Evolutionary conservation across 2,113 vertebrate genomes (phyloP).

Genomic region (Silurus asotus): DNA sequence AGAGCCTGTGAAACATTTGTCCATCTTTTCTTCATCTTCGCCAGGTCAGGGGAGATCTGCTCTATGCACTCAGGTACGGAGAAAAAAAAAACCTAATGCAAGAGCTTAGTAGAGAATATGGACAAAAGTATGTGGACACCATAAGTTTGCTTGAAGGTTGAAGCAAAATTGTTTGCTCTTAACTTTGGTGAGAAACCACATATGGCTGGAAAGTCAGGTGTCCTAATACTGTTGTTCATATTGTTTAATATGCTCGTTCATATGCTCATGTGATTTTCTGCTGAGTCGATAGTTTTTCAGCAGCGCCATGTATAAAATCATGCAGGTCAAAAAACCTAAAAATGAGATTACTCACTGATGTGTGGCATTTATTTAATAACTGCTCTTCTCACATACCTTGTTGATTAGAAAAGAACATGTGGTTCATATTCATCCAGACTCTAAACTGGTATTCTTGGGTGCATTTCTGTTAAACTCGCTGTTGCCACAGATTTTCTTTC

Average conservation of each 20-base stretch:
- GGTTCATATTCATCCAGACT: too few species aligned
- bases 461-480: too few species aligned
- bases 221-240: too few species aligned
- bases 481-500: too few species aligned
- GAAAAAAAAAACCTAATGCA: constrained; percentile 15
- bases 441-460: too few species aligned
- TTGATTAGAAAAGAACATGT: neutral
- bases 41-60: constrained; percentile 64
- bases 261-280: neutral
- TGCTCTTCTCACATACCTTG: neutral
- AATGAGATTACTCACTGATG: neutral
- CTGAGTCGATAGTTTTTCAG: neutral
- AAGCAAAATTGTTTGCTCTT: too few species aligned
- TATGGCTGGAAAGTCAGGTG: too few species aligned
- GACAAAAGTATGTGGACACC: too few species aligned
- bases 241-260: too few species aligned
- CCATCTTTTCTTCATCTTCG: constrained; percentile 78
- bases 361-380: neutral
- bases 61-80: constrained; percentile 75
- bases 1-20: constrained; percentile 83
- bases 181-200: too few species aligned
- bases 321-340: neutral
- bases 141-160: too few species aligned
- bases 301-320: neutral
- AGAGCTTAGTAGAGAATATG: neutral